Base-by-base conservation (phyloP, 1,140 invertebrate species). In the Mya arenaria region DNA sequence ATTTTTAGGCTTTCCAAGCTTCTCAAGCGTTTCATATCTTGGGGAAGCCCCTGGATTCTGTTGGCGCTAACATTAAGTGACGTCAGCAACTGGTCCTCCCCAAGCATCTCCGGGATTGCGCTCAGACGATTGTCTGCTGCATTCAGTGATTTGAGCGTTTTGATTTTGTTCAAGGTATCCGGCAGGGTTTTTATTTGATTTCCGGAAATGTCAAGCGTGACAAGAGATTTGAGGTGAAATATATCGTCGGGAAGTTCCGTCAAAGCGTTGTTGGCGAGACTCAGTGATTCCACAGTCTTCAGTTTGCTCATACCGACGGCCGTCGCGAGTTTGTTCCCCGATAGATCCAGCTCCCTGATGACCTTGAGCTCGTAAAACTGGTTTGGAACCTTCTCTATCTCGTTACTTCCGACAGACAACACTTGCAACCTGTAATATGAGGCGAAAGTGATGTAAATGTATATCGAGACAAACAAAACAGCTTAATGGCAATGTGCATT, bases 1-100 rank as follows among this genome's bases (percentile, higher is more conserved):
- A 87, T 66, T 62, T 87, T 65, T 4, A 90, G 44, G 13, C 68
- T 69, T 63, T 89, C 89, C 15, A 90, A 34, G 10, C 82, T 86
- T 37, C 86, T 65, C 4, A 91, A 83, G 13, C 86, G 86, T 15
- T 87, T 87, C 66, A 92, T 55, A 32, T 92, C 87, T 39, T 87
- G 85, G 28, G 90, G 89, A 69, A 91, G 82, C 15, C 85, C 85
- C 25, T 86, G 73, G 28, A 92, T 86, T 19, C 86, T 78, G 69
- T 92, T 92, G 23, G 87, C 78, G n/a, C 86, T 85, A 1, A 92
- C 62, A 66, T 90, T 84, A 8, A 92, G 65, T 8, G 82, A 74
- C 4, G 79, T 85, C 4, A 92, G 75, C 34, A 90, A 73, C 63
- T 91, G 90, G 30, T 89, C 81, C 25, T 86, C 85, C 0, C 90